phyloP scores from a whole-genome alignment of 2,113 vertebrate species.

The Conger conger region DNA sequence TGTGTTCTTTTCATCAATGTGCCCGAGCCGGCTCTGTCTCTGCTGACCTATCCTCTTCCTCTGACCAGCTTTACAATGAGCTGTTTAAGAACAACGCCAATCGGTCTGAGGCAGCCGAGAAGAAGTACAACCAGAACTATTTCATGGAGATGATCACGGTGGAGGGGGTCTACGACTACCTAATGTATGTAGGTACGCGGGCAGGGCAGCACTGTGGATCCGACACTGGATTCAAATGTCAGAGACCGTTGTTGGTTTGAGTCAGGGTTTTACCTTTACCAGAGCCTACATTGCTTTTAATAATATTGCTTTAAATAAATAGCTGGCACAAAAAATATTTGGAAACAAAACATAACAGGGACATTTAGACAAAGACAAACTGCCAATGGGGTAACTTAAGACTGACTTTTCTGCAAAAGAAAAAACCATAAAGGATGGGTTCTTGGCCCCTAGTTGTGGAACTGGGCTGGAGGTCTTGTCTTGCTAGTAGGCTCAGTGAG shows the following conservation, averaged over 20 bases:
- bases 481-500: not conserved
- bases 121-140: constrained; percentile 92
- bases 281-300: not conserved
- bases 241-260: not conserved
- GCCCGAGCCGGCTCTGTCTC: too few relatives aligned
- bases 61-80: constrained; percentile 88
- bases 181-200: constrained; percentile 90
- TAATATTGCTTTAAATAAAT: too few relatives aligned
- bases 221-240: not conserved
- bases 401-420: too few relatives aligned
- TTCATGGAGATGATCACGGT: constrained; percentile 92
- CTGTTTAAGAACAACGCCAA: constrained; percentile 95
- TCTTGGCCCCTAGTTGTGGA: not conserved
- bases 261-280: not conserved
- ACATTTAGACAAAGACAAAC: too few relatives aligned
- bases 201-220: not conserved
- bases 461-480: not conserved
- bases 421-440: not conserved
- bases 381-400: too few relatives aligned
- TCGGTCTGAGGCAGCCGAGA: constrained; percentile 85
- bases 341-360: too few relatives aligned
- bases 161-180: constrained; percentile 93
- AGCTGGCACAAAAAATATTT: too few relatives aligned
- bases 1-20: too few relatives aligned
- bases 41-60: not conserved